Percentiles rank a stretch among this genome's conserved stretches.
phyloP scores from a whole-genome alignment of 1,140 invertebrate genomes.

The Drosophila gunungcola region DNA sequence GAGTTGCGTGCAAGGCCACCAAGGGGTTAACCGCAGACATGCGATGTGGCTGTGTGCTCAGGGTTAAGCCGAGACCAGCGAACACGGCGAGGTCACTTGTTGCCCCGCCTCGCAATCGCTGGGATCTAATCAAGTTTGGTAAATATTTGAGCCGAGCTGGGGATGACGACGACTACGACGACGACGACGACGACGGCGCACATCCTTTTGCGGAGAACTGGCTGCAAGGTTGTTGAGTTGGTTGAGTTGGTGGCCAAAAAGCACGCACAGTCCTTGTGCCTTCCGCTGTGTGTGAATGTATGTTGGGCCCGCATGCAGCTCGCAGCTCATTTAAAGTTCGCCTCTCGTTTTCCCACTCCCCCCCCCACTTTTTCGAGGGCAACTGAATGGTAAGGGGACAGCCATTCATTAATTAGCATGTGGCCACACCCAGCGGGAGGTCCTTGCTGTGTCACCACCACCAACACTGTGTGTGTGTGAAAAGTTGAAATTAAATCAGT shows the following conservation, averaged over 20 bases:
- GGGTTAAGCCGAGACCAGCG: conserved; percentile 20
- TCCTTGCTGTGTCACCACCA: conserved; percentile 25
- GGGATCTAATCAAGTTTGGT: conserved; percentile 49
- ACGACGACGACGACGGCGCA: conserved; percentile 9
- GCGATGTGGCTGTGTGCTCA: conserved; percentile 26
- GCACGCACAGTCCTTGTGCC: conserved; percentile 21
- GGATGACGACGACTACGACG: conserved; percentile 3
- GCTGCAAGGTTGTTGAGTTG: conserved; percentile 27
- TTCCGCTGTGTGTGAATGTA: neutral
- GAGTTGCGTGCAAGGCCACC: conserved; percentile 41
- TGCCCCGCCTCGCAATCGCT: conserved; percentile 37
- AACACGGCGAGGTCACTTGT: conserved; percentile 35
- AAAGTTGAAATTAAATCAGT: conserved; percentile 56
- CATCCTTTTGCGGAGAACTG: conserved; percentile 17
- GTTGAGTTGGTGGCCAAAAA: conserved; percentile 14
- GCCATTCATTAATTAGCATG: conserved; percentile 78
- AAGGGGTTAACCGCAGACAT: conserved; percentile 46
- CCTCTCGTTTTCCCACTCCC: conserved; percentile 7
- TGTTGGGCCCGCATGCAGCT: conserved; percentile 61
- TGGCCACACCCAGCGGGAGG: conserved; percentile 65
- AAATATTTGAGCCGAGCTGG: conserved; percentile 34
- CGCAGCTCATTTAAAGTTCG: conserved; percentile 59
- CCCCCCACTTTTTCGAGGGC: neutral
- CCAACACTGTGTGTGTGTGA: conserved; percentile 1
- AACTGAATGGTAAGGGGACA: conserved; percentile 12